These are phyloP conservation scores for Burhinus bistriatus DNA, from an alignment of 2,113 vertebrate species.

Conservation along the genomic window DNA sequence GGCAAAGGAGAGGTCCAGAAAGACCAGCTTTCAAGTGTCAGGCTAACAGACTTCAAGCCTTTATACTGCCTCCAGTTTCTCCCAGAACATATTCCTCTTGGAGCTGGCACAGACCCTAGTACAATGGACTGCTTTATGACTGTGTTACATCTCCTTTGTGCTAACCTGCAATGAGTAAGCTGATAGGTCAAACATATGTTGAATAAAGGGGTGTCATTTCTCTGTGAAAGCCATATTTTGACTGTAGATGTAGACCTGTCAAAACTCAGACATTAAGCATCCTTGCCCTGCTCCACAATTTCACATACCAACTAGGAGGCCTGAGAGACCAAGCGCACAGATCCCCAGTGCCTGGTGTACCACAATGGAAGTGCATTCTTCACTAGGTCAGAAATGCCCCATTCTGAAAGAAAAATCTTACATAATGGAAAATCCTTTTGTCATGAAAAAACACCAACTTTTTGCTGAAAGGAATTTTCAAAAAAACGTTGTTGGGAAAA, in stretches of 20 bases:
- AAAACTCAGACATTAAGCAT: background rate
- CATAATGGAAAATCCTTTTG: background rate
- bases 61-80: background rate
- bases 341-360: background rate
- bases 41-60: background rate
- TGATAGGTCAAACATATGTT: background rate
- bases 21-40: background rate
- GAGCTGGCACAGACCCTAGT: background rate
- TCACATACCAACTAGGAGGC: background rate
- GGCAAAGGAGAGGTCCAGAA: background rate
- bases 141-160: background rate
- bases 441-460: background rate
- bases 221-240: background rate
- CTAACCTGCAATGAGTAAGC: background rate
- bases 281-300: background rate
- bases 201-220: background rate
- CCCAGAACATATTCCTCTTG: background rate
- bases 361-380: fast-evolving
- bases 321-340: background rate
- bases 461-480: background rate
- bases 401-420: background rate
- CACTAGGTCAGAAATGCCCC: background rate
- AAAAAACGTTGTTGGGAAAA: background rate
- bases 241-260: background rate
- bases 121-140: background rate